A percentile compares a stretch with the other conserved stretches of the same genome.
Evolutionary conservation across 2,113 vertebrate species (phyloP).

Genomic region (Murina feae): DNA sequence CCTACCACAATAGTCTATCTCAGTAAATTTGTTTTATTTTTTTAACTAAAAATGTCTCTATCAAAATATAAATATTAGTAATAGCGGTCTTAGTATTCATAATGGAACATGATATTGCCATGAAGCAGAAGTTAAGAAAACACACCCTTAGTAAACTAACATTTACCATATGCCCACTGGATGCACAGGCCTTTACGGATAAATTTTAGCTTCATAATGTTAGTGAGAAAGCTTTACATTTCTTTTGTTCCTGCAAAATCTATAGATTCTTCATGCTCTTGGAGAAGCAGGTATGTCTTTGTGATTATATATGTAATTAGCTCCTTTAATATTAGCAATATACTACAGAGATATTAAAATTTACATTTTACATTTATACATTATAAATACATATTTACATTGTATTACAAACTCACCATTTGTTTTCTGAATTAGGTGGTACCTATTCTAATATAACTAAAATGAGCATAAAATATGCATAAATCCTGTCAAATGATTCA

Average conservation of each 20-base stretch:
- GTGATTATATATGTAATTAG: slow-evolving; percentile 17
- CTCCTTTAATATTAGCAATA: not conserved
- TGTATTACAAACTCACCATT: slow-evolving; percentile 19
- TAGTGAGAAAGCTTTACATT: slow-evolving; percentile 4
- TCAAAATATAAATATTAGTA: slow-evolving; percentile 17
- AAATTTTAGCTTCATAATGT: not conserved
- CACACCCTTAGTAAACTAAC: not conserved
- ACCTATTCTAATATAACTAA: slow-evolving; percentile 21
- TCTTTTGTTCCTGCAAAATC: slow-evolving; percentile 43
- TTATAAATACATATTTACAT: not conserved
- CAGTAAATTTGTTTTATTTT: not conserved
- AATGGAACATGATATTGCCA: not conserved
- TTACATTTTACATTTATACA: not conserved
- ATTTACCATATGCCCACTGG: not conserved
- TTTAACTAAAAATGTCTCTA: not conserved
- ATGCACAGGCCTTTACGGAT: not conserved
- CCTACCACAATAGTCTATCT: slow-evolving; percentile 38
- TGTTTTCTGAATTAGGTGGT: slow-evolving; percentile 7
- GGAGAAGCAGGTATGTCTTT: not conserved
- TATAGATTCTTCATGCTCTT: not conserved
- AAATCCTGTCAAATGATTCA: slow-evolving; percentile 53
- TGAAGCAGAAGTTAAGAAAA: not conserved
- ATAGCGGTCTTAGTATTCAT: not conserved
- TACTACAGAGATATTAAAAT: slow-evolving; percentile 4
- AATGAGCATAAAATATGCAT: slow-evolving; percentile 39